Conservation (phyloP, 64 coral and sea anemone species). For the Montipora foliosa region DNA sequence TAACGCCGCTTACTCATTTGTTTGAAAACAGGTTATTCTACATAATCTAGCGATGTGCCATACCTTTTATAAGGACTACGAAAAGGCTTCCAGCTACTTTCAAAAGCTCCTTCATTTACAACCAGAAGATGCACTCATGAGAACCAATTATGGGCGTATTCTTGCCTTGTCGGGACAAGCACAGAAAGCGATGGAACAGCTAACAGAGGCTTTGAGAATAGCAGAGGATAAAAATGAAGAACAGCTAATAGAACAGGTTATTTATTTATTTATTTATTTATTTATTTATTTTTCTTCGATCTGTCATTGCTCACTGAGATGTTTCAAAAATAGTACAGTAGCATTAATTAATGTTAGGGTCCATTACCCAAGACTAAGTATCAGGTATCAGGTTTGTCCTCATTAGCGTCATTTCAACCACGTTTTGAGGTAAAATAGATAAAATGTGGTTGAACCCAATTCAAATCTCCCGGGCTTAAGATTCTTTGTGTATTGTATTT, state of each 20-base stretch:
- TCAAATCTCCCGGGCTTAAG: too few relatives aligned
- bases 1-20: neutral
- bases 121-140: neutral
- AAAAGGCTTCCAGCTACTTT: slow-evolving; percentile 27
- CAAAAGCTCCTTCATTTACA: slow-evolving; percentile 39
- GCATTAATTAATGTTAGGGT: too few relatives aligned
- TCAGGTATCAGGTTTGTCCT: too few relatives aligned
- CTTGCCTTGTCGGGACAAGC: slow-evolving; percentile 69
- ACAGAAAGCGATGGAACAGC: slow-evolving; percentile 47
- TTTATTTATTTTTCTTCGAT: neutral
- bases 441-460: too few relatives aligned
- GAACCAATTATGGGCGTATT: slow-evolving; percentile 30
- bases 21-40: slow-evolving; percentile 63
- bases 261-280: neutral
- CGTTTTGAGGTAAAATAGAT: too few relatives aligned
- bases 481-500: too few relatives aligned
- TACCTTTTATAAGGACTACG: slow-evolving; percentile 70
- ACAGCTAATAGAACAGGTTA: slow-evolving; percentile 39
- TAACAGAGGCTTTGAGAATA: slow-evolving; percentile 62
- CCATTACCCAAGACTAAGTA: too few relatives aligned
- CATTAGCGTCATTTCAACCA: too few relatives aligned
- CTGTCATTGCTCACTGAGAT: too few relatives aligned
- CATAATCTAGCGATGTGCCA: slow-evolving; percentile 59
- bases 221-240: slow-evolving; percentile 71
- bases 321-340: too few relatives aligned